phyloP scores from a whole-genome alignment of 2,888 invertebrate species.

The Pollenia angustigena region DNA sequence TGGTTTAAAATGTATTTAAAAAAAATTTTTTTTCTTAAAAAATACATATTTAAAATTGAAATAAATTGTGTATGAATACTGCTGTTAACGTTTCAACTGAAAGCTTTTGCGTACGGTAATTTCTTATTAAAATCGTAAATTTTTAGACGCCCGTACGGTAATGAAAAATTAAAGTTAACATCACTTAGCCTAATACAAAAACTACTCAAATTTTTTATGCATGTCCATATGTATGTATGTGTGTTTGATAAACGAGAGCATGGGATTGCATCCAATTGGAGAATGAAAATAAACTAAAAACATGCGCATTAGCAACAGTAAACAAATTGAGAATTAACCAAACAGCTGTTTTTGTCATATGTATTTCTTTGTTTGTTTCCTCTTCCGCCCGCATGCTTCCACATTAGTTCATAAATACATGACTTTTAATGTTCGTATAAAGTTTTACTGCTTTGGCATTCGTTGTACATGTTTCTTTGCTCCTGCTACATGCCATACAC shows the following conservation, averaged over 20 bases:
- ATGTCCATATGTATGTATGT: background rate
- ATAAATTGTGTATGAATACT: no score
- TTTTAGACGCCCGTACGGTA: no score
- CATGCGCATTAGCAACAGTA: conserved; percentile 54
- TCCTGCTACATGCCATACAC: conserved; percentile 72
- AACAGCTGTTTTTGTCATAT: conserved; percentile 71
- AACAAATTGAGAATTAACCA: conserved; percentile 59
- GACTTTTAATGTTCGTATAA: background rate
- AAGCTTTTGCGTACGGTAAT: no score
- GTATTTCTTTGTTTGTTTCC: conserved; percentile 33
- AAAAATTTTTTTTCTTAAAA: no score
- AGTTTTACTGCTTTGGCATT: background rate
- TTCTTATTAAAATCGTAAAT: no score
- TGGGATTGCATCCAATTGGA: background rate
- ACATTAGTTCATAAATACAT: no score
- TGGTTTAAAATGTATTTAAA: no score
- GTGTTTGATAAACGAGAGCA: background rate
- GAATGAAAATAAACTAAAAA: background rate
- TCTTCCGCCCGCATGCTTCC: conserved; percentile 46
- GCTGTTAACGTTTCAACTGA: no score
- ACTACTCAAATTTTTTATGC: background rate
- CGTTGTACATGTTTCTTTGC: conserved; percentile 58
- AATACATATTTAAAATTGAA: no score
- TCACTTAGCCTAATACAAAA: background rate
- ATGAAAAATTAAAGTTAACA: no score